phyloP scores from a whole-genome alignment of 1,140 invertebrate genomes.

The Drosophila pruinosa region DNA sequence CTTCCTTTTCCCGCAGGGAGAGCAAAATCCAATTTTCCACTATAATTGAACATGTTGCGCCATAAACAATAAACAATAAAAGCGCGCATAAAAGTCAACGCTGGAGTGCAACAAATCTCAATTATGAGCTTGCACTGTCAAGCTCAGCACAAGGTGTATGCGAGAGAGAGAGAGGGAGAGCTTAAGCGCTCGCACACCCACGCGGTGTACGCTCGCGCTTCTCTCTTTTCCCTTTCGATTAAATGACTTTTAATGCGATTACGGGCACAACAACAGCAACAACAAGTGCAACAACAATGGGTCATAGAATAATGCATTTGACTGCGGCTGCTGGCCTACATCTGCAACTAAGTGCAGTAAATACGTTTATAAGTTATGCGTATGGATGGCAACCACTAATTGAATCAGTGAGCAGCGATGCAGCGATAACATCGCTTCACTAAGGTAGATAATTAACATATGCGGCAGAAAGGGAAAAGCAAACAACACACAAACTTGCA shows the following conservation, averaged over 20 bases:
- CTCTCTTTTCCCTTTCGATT: constrained; percentile 72
- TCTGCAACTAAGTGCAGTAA: constrained; percentile 17
- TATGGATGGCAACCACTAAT: constrained; percentile 66
- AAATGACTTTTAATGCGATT: constrained; percentile 80
- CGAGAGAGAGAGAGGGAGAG: background rate
- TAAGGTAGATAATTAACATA: constrained; percentile 74
- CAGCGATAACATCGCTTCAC: constrained; percentile 30
- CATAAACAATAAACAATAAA: constrained; percentile 76
- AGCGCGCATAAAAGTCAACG: constrained; percentile 72
- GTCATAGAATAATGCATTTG: constrained; percentile 66
- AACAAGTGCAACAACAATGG: constrained; percentile 9
- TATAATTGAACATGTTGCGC: constrained; percentile 78
- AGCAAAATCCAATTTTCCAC: constrained; percentile 74
- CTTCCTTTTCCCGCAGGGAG: constrained; percentile 35
- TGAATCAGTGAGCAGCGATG: constrained; percentile 64
- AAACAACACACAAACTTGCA: background rate
- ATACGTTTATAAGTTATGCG: constrained; percentile 42
- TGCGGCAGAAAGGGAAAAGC: constrained; percentile 8
- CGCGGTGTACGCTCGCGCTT: background rate
- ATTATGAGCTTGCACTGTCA: constrained; percentile 58
- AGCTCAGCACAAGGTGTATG: constrained; percentile 29
- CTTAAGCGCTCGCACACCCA: constrained; percentile 24
- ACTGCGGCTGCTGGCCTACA: constrained; percentile 58
- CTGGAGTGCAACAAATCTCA: constrained; percentile 74
- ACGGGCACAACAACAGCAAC: constrained; percentile 37